Evolutionary conservation across 2,113 vertebrate genomes (phyloP).

Genomic region (Aegithalos caudatus): DNA sequence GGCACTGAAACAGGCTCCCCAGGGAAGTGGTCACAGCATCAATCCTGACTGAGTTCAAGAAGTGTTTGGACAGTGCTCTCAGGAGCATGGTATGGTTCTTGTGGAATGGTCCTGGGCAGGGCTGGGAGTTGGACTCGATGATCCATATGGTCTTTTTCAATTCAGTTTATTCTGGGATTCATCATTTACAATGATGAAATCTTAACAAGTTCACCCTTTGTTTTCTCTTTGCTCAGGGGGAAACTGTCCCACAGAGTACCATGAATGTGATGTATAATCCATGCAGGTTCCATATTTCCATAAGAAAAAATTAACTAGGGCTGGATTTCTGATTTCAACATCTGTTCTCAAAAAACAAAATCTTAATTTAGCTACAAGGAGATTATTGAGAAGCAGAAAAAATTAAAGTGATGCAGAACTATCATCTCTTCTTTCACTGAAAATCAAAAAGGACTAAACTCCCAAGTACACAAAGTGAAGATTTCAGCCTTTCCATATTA

Average conservation of each 20-base stretch:
- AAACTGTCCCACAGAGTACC: background rate
- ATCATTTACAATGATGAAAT: background rate
- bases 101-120: background rate
- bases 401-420: background rate
- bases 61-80: background rate
- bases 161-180: background rate
- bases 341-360: background rate
- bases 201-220: background rate
- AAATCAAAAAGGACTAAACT: background rate
- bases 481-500: background rate
- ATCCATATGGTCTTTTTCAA: background rate
- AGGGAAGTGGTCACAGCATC: background rate
- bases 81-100: background rate
- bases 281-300: background rate
- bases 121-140: accelerated
- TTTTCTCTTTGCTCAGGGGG: background rate
- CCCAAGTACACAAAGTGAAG: background rate
- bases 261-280: background rate
- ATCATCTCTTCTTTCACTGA: background rate
- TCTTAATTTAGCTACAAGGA: background rate
- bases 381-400: background rate
- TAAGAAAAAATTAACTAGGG: background rate
- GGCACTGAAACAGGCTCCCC: background rate
- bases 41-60: background rate
- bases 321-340: background rate